phyloP scores from a whole-genome alignment of 2,113 vertebrate genomes.

The Sphaerodactylus townsendi region DNA sequence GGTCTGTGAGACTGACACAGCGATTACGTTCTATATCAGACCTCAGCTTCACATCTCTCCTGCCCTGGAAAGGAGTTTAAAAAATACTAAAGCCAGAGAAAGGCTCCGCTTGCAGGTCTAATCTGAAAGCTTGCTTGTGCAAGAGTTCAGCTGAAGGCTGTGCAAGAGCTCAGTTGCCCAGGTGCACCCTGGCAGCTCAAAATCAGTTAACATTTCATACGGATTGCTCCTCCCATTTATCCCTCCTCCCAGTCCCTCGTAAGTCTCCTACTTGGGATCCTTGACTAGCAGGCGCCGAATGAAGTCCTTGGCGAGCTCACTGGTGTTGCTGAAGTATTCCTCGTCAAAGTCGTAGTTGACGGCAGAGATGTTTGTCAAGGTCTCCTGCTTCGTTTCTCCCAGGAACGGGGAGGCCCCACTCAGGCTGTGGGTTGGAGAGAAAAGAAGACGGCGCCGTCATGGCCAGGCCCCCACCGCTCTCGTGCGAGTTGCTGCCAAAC shows the following conservation, averaged over 20 bases:
- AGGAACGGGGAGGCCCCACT: conserved; percentile 94
- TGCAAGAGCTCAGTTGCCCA: too few relatives aligned
- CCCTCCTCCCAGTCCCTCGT: background rate
- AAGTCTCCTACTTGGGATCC: conserved; percentile 87
- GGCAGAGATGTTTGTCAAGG: conserved; percentile 93
- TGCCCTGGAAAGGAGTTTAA: too few relatives aligned
- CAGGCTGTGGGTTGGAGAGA: conserved; percentile 66
- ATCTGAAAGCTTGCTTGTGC: too few relatives aligned
- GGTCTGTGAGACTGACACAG: too few relatives aligned
- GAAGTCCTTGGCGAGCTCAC: conserved; percentile 97
- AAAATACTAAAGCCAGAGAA: too few relatives aligned
- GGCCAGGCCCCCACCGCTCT: background rate
- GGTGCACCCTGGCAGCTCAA: too few relatives aligned
- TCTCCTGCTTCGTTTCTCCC: conserved; percentile 97
- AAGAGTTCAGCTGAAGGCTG: too few relatives aligned
- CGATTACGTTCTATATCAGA: too few relatives aligned
- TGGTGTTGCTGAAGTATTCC: conserved; percentile 96
- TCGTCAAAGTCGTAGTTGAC: conserved; percentile 98
- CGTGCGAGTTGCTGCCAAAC: background rate
- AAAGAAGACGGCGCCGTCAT: background rate
- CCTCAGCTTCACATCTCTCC: too few relatives aligned
- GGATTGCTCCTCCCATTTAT: too few relatives aligned
- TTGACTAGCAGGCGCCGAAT: conserved; percentile 94
- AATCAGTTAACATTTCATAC: too few relatives aligned
- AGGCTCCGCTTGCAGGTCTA: too few relatives aligned